Evolutionary conservation across 2,888 invertebrate species (phyloP).

Genomic region (Acholoe squamosa): DNA sequence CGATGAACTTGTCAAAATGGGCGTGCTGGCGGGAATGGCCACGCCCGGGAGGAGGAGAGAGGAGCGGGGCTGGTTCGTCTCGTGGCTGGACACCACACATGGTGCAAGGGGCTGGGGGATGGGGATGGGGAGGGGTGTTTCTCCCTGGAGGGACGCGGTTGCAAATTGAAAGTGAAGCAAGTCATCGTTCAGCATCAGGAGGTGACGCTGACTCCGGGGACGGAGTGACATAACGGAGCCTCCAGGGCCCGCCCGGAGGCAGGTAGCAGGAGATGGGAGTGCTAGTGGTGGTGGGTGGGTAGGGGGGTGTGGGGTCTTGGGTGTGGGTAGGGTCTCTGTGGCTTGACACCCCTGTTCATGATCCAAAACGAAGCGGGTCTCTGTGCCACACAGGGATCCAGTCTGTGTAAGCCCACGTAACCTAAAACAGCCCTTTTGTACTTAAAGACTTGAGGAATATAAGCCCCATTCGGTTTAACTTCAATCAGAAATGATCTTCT

Average conservation of each 20-base stretch:
- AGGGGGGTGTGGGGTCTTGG: background rate
- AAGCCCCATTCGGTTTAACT: too few species aligned
- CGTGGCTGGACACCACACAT: background rate
- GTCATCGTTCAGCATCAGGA: conserved; percentile 55
- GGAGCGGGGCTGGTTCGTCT: background rate
- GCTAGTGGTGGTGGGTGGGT: background rate
- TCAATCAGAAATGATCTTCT: too few species aligned
- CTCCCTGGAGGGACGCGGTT: conserved; percentile 8
- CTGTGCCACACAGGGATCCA: too few species aligned
- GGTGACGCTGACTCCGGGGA: conserved; percentile 40
- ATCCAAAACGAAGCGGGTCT: too few species aligned
- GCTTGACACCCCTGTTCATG: too few species aligned
- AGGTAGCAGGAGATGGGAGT: background rate
- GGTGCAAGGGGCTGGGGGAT: background rate
- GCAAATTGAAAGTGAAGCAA: conserved; percentile 56
- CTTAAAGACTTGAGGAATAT: too few species aligned
- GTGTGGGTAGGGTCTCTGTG: background rate
- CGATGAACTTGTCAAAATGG: conserved; percentile 61
- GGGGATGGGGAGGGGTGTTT: background rate
- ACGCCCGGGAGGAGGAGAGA: background rate
- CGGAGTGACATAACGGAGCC: conserved; percentile 13
- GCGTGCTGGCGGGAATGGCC: background rate
- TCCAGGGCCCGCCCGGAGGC: conserved; percentile 21
- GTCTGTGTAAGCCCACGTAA: too few species aligned
- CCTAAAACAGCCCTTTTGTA: too few species aligned